phyloP scores from a whole-genome alignment of 2,113 vertebrate species.

The Gallinago paraguaiae region DNA sequence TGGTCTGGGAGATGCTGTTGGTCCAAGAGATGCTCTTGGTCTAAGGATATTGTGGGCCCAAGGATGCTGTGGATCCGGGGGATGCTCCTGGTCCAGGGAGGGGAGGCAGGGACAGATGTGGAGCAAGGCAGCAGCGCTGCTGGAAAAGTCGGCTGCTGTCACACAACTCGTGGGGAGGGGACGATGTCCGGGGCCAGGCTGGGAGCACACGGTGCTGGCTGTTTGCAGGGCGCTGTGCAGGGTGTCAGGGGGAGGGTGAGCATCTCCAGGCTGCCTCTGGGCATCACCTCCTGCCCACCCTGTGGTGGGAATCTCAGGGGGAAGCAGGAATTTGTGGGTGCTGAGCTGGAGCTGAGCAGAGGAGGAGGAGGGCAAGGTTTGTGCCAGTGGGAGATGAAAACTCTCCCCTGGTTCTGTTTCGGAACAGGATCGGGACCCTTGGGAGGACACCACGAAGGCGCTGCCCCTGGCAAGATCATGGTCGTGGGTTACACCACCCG shows the following conservation, averaged over 20 bases:
- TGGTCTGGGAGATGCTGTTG: neutral
- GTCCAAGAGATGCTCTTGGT: neutral
- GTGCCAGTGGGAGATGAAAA: neutral
- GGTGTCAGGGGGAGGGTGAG: conserved; percentile 84
- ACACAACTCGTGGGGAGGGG: neutral
- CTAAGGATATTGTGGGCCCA: neutral
- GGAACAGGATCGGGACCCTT: neutral
- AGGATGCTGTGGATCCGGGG: neutral
- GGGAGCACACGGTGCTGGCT: conserved; percentile 49
- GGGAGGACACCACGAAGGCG: accelerated
- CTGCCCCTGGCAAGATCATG: conserved; percentile 51
- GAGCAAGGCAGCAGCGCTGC: neutral
- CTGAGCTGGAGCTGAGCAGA: neutral
- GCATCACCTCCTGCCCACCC: neutral
- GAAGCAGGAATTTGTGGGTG: neutral
- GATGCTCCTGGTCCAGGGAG: neutral
- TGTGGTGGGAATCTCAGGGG: too few relatives aligned
- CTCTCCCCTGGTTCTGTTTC: neutral
- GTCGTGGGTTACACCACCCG: conserved; percentile 82
- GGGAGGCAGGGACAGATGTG: neutral
- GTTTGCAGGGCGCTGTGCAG: conserved; percentile 85
- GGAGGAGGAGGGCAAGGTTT: too few relatives aligned
- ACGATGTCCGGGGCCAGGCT: neutral
- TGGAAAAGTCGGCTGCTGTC: neutral
- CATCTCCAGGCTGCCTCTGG: neutral